Evolutionary conservation across 2,113 vertebrate species (phyloP), one percentile per base, ranked within the genome.

Genomic region (Apteryx owenii): DNA sequence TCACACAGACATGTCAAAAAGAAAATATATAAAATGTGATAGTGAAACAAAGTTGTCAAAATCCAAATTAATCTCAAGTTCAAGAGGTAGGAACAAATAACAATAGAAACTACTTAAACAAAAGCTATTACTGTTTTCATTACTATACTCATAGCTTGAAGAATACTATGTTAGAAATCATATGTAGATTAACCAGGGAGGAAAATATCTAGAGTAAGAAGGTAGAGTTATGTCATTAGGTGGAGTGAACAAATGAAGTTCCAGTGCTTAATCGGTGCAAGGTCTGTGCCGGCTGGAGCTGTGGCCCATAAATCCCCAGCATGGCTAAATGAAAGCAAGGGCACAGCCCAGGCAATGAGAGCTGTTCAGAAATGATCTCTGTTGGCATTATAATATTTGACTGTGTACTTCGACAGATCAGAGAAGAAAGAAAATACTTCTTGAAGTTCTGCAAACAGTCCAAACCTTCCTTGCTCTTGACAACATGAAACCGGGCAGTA

Each of bases 331-430:
- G 26, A 68, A 56, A 86, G 40, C 28, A 56, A 76, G 42, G 8
- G 33, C 66, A 7, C 56, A 38, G 12, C n/a, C 46, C 66, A 36
- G 58, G 28, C 62, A 22, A 3, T 1, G 21, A 38, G 20, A 46
- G n/a, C 33, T 42, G 21, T 5, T 36, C 33, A 1, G 33, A 56
- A 62, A 28, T 25, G 44, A 31, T 21, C 44, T 53, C 62, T 79
- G n/a, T 5, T 51, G 5, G 21, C 4, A 12, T 2, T 62, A 26
- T 22, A 15, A 3, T 14, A 38, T 26, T 22, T 56, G 83, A 78
- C 51, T 0, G 3, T 11, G 17, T 6, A 4, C 46, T 60, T 79
- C 62, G 50, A 4, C 22, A 0, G 3, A 2, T 11, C 53, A 12
- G 1, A 78, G 44, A 80, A 62, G 40, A 38, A 58, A 88, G 64